These are phyloP conservation scores for Tylochromis polylepis DNA, from an alignment of 2,113 vertebrate species.

Conservation along the genomic window DNA sequence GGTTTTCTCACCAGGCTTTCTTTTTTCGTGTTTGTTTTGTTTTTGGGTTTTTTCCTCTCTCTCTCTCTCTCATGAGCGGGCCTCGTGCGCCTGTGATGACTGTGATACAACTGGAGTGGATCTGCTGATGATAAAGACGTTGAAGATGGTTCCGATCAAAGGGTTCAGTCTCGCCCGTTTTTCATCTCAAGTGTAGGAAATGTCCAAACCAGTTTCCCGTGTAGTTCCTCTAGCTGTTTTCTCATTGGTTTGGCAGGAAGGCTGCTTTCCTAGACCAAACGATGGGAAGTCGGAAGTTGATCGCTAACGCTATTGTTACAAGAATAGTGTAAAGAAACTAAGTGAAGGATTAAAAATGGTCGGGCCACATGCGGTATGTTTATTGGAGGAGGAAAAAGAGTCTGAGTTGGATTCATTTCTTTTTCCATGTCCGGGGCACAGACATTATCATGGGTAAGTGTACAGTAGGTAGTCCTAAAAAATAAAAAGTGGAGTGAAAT, in stretches of 20 bases:
- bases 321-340: conserved; percentile 21
- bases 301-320: conserved; percentile 7
- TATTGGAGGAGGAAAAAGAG: conserved; percentile 18
- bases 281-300: conserved; percentile 52
- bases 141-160: not conserved
- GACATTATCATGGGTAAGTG: conserved; percentile 67
- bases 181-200: conserved; percentile 43
- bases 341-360: conserved; percentile 1
- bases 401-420: conserved; percentile 25
- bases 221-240: conserved; percentile 41
- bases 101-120: conserved; percentile 48
- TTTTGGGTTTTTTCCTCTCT: too few species aligned
- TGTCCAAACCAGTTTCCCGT: conserved; percentile 31
- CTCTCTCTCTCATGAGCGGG: conserved; percentile 28
- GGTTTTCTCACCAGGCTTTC: not conserved
- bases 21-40: too few species aligned
- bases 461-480: conserved; percentile 18
- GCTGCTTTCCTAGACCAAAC: conserved; percentile 6
- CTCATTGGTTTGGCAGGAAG: conserved; percentile 9
- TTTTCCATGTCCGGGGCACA: conserved; percentile 70
- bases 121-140: conserved; percentile 2
- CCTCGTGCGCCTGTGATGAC: conserved; percentile 4
- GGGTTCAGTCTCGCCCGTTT: not conserved
- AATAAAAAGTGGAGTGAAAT: conserved; percentile 4
- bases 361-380: conserved; percentile 21